Evolutionary conservation across 2,888 invertebrate genomes (phyloP).

Genomic region (Xestia sexstrigata): DNA sequence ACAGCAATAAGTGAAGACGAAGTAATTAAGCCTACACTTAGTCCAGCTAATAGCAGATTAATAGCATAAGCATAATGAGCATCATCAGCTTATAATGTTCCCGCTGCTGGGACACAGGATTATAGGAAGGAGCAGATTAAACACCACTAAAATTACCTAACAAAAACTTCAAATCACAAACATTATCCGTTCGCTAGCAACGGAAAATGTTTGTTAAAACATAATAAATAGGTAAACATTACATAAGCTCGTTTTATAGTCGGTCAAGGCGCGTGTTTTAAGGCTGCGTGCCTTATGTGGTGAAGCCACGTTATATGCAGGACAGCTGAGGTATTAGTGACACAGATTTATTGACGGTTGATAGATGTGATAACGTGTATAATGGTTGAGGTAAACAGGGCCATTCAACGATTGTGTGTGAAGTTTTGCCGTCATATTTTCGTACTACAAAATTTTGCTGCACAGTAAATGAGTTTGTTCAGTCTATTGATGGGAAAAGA

Average conservation of each 20-base stretch:
- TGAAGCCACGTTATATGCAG: conserved; percentile 12
- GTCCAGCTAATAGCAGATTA: neutral
- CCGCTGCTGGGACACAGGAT: no score
- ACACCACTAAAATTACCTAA: neutral
- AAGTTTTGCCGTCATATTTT: neutral
- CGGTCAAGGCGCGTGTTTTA: conserved; percentile 51
- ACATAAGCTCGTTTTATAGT: conserved; percentile 33
- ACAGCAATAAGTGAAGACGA: neutral
- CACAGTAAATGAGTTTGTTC: neutral
- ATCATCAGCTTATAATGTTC: no score
- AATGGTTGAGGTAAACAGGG: conserved; percentile 23
- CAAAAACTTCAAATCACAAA: neutral
- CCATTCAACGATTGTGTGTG: neutral
- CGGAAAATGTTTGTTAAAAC: conserved; percentile 16
- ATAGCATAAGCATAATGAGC: no score
- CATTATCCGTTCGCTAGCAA: neutral
- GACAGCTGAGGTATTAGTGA: conserved; percentile 32
- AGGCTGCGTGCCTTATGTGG: conserved; percentile 22
- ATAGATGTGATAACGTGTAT: neutral
- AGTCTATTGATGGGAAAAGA: neutral
- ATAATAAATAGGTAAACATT: conserved; percentile 47
- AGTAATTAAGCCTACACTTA: neutral
- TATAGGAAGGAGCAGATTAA: neutral
- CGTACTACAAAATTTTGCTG: neutral
- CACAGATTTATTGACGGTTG: conserved; percentile 12